Conservation (phyloP, 2,797 vertebrate species). For the Peromyscus attwateri region DNA sequence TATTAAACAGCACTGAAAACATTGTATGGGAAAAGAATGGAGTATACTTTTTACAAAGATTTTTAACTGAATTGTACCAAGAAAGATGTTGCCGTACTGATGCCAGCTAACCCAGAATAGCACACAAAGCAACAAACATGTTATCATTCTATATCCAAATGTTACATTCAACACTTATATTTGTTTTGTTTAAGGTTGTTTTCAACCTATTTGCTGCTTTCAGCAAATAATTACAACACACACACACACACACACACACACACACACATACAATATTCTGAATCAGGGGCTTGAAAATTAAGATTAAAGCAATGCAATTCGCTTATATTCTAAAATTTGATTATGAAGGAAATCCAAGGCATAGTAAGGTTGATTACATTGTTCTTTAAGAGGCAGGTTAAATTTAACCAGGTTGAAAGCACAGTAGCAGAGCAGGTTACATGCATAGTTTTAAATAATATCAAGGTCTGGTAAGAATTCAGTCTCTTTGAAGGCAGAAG, state of each 20-base stretch:
- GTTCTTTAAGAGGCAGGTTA: not conserved
- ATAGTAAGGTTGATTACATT: not conserved
- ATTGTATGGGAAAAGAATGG: not conserved
- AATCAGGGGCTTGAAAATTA: not conserved
- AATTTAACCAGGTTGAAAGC: not conserved
- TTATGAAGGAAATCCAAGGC: not conserved
- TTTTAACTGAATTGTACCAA: not conserved
- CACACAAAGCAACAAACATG: not conserved
- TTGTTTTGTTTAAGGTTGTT: not conserved
- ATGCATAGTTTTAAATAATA: not conserved
- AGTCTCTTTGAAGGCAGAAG: not conserved
- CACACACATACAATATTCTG: not conserved
- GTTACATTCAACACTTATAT: not conserved
- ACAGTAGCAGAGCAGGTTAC: not conserved
- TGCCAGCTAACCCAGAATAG: not conserved
- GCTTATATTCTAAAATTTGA: not conserved
- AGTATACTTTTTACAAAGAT: not conserved
- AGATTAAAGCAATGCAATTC: not conserved
- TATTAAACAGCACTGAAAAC: not conserved
- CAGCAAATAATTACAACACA: not conserved
- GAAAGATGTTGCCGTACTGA: not conserved
- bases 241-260: too few species aligned
- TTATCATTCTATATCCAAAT: not conserved
- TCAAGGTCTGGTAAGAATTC: not conserved
- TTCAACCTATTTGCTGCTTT: not conserved